phyloP scores from a whole-genome alignment of 2,113 vertebrate species.

The Promerops cafer region DNA sequence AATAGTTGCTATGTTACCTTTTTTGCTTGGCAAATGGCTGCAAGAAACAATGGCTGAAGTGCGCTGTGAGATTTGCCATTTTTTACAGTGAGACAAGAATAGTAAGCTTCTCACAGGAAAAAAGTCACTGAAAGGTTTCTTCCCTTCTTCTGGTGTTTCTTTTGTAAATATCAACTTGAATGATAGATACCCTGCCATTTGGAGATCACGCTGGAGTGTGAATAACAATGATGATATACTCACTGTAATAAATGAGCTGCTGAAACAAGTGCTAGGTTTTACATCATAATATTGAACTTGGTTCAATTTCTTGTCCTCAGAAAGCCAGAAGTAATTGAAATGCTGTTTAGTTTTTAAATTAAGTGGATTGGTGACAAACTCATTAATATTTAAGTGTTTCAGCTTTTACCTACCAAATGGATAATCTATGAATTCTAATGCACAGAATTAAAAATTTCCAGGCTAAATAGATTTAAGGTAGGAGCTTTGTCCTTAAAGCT shows the following conservation, averaged over 20 bases:
- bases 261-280: constrained; percentile 14
- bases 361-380: background rate
- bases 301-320: constrained; percentile 6
- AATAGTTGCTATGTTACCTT: constrained; percentile 31
- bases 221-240: constrained; percentile 1
- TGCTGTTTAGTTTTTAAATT: constrained; percentile 18
- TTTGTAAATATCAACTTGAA: constrained; percentile 14
- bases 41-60: background rate
- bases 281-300: background rate
- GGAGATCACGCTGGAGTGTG: background rate
- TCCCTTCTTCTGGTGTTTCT: background rate
- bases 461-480: background rate
- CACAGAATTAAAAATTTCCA: background rate
- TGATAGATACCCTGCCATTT: constrained; percentile 24
- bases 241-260: constrained; percentile 17
- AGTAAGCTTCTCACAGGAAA: background rate
- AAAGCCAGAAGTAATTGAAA: constrained; percentile 7
- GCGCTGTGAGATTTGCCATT: background rate
- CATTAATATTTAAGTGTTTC: background rate
- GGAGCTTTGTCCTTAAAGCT: background rate
- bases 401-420: background rate
- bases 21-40: background rate
- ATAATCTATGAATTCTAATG: background rate
- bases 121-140: background rate
- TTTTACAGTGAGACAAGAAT: background rate